A percentile compares a stretch with the other conserved stretches of the same genome.
Conservation (phyloP, 2,888 invertebrate genomes). For the Odontomyia ornata region DNA sequence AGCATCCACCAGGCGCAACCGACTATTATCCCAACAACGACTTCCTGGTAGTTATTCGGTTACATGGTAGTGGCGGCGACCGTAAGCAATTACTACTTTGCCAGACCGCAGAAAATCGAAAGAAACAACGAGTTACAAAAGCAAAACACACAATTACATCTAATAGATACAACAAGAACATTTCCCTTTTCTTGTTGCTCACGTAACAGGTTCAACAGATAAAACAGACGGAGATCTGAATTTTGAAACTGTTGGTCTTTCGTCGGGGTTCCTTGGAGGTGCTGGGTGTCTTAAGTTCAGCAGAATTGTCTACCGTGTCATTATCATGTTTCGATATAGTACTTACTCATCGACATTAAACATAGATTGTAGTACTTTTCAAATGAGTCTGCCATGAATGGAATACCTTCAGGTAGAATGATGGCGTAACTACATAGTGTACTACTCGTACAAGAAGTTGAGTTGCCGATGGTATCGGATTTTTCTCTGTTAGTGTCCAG, state of each 20-base stretch:
- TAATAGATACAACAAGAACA: conserved; percentile 8
- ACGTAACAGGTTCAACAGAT: conserved; percentile 2
- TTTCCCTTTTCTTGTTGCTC: conserved; percentile 11
- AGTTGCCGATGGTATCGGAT: background rate
- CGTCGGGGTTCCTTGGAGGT: background rate
- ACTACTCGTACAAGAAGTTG: too few relatives aligned
- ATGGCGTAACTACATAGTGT: background rate
- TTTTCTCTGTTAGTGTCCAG: conserved; percentile 15
- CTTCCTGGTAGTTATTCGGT: too few relatives aligned
- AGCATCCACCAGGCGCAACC: too few relatives aligned
- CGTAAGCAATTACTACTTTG: too few relatives aligned
- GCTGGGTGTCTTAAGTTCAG: background rate
- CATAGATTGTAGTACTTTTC: background rate
- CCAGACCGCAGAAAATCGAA: too few relatives aligned
- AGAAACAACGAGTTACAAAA: too few relatives aligned
- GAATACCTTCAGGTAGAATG: background rate
- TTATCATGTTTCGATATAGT: conserved; percentile 16
- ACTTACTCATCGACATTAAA: background rate
- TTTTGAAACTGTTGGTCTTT: background rate
- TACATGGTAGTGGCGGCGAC: too few relatives aligned
- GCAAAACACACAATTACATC: too few relatives aligned
- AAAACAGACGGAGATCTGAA: background rate
- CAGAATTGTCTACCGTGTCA: background rate
- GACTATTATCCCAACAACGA: too few relatives aligned
- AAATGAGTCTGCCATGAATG: background rate